Conservation (phyloP, 2,888 invertebrate species). For the Tromatobia lineatoria region DNA sequence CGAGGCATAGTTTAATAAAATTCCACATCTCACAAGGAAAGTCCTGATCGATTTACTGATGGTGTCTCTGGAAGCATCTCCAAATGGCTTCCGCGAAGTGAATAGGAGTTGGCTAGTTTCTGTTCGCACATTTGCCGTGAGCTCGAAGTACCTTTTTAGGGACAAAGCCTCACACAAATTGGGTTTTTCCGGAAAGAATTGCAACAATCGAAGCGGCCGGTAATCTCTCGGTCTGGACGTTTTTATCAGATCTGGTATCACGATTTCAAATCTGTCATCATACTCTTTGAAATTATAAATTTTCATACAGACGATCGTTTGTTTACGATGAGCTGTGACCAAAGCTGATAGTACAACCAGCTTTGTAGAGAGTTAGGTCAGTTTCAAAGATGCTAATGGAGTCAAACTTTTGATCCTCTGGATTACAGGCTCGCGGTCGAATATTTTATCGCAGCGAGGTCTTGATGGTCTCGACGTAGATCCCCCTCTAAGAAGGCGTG, state of each 20-base stretch:
- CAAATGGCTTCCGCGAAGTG: neutral
- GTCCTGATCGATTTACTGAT: neutral
- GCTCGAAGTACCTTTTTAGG: neutral
- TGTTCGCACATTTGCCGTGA: neutral
- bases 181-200: neutral
- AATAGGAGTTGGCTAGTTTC: neutral
- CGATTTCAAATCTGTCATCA: neutral
- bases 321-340: neutral
- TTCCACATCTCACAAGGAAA: slow-evolving; percentile 12
- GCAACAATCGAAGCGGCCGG: neutral
- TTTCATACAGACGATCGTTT: neutral
- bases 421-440: neutral
- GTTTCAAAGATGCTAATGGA: neutral
- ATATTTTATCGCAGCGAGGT: neutral
- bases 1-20: slow-evolving; percentile 32
- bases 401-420: neutral
- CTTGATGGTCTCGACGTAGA: neutral
- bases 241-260: slow-evolving; percentile 17
- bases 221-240: slow-evolving; percentile 15
- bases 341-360: neutral
- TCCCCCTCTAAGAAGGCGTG: neutral
- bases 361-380: neutral
- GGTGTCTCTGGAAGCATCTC: neutral
- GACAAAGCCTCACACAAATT: slow-evolving; percentile 23
- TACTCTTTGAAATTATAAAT: neutral